A percentile compares a stretch with the other conserved stretches of the same genome.
phyloP scores from a whole-genome alignment of 2,797 vertebrate species.

The Poecilia picta region DNA sequence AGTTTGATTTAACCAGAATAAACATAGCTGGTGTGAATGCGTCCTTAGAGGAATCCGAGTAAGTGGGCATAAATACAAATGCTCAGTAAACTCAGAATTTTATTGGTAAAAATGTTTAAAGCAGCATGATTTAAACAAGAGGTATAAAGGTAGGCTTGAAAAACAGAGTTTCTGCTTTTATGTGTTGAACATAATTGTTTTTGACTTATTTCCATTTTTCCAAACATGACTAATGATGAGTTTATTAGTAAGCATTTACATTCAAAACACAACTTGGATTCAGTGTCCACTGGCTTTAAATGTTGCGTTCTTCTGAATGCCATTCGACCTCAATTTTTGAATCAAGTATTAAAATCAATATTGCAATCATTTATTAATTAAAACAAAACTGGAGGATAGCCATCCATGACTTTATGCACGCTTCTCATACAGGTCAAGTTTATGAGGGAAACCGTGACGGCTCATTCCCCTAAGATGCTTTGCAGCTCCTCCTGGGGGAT shows the following conservation, averaged over 20 bases:
- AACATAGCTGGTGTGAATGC: no score
- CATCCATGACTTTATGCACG: background rate
- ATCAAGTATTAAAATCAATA: background rate
- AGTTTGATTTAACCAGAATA: no score
- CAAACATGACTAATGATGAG: background rate
- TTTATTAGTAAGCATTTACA: background rate
- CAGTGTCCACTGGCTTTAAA: background rate
- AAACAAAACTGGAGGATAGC: background rate
- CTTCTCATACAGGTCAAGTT: background rate
- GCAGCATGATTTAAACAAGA: no score
- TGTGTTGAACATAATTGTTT: background rate
- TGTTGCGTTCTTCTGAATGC: background rate
- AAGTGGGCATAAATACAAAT: background rate
- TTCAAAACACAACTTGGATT: background rate
- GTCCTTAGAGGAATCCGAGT: background rate
- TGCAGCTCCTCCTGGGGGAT: background rate
- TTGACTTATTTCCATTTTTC: background rate
- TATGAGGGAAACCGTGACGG: background rate
- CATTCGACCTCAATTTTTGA: background rate
- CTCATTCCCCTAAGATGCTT: background rate
- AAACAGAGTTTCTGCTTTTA: no score
- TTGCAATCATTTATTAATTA: background rate
- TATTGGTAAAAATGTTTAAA: background rate
- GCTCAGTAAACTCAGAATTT: background rate
- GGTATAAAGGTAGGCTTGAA: no score